Evolutionary conservation across 1,140 invertebrate genomes (phyloP).

Genomic region (Cylas formicarius): DNA sequence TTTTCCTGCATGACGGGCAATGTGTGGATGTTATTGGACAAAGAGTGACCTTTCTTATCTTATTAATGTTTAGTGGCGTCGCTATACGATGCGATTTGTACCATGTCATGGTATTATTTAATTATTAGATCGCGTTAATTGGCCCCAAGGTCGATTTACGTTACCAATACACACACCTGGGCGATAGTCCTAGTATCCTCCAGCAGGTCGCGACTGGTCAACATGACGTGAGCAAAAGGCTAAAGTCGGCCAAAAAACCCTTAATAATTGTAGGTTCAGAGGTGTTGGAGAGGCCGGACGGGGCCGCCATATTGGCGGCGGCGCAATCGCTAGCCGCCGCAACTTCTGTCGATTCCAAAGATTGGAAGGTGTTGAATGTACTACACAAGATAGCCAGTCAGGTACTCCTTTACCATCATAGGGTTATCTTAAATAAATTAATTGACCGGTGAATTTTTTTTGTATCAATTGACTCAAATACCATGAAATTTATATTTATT

Average conservation of each 20-base stretch:
- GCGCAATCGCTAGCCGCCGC: conserved; percentile 62
- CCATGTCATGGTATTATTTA: neutral
- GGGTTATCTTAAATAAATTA: no score
- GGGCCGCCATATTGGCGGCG: conserved; percentile 65
- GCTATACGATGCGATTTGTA: no score
- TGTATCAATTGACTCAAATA: no score
- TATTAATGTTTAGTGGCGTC: no score
- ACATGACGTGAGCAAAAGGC: conserved; percentile 66
- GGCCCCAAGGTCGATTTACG: conserved; percentile 90
- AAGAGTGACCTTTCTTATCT: no score
- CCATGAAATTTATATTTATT: no score
- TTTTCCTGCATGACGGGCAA: no score
- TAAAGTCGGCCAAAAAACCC: conserved; percentile 78
- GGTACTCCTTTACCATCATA: conserved; percentile 41
- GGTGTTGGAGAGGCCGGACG: conserved; percentile 72
- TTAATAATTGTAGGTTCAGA: conserved; percentile 88
- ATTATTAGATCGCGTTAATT: conserved; percentile 60
- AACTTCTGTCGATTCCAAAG: conserved; percentile 38
- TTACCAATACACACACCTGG: conserved; percentile 89
- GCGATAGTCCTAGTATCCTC: conserved; percentile 66
- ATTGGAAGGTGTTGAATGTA: conserved; percentile 79
- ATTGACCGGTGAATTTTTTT: no score
- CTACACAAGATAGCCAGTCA: conserved; percentile 86
- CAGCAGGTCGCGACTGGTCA: conserved; percentile 65
- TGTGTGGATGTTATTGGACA: no score